Conservation (phyloP, 2,888 invertebrate species). For the Agrochola litura region DNA sequence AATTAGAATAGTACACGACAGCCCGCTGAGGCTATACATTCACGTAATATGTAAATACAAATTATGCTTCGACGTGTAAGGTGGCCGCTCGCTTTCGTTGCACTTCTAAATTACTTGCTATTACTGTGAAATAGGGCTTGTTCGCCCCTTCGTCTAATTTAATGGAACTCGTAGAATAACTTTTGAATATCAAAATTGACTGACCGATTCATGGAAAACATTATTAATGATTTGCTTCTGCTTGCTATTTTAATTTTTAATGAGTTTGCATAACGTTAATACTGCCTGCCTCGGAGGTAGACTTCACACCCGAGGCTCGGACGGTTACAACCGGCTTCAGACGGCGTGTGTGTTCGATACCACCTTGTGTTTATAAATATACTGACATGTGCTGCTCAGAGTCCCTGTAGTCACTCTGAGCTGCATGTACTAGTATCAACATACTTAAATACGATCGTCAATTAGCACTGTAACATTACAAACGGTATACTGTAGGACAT, state of each 20-base stretch:
- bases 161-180: slow-evolving; percentile 62
- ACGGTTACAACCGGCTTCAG: slow-evolving; percentile 67
- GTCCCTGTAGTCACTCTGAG: slow-evolving; percentile 8
- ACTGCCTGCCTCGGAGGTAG: slow-evolving; percentile 66
- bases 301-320: slow-evolving; percentile 61
- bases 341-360: slow-evolving; percentile 61
- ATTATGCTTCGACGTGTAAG: slow-evolving; percentile 80
- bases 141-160: slow-evolving; percentile 70
- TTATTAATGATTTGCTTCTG: slow-evolving; percentile 76
- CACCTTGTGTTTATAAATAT: slow-evolving; percentile 50
- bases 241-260: slow-evolving; percentile 76
- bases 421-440: slow-evolving; percentile 25
- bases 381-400: slow-evolving; percentile 26
- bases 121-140: slow-evolving; percentile 69
- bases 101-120: slow-evolving; percentile 81
- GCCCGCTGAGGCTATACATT: slow-evolving; percentile 87
- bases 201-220: slow-evolving; percentile 73
- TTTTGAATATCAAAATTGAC: slow-evolving; percentile 74
- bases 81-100: slow-evolving; percentile 84
- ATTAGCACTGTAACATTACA: slow-evolving; percentile 54
- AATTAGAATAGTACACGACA: slow-evolving; percentile 88
- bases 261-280: slow-evolving; percentile 69
- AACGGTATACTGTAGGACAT: slow-evolving; percentile 37
- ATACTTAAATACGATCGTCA: slow-evolving; percentile 57
- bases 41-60: slow-evolving; percentile 84